Conservation (phyloP, 1,140 invertebrate species). For the Brevipalpus yothersi region DNA sequence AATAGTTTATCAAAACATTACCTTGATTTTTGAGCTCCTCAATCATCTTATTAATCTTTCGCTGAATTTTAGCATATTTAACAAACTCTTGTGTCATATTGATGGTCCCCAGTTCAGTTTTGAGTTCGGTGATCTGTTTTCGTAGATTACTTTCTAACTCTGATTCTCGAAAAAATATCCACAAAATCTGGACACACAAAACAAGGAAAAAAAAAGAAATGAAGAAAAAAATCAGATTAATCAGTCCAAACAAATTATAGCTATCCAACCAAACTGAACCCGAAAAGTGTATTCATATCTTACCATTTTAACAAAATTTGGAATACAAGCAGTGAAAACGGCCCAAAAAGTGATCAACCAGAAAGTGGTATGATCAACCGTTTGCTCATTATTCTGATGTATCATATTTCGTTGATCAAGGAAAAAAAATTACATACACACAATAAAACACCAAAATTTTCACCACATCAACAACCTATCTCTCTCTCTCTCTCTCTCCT, state of each 20-base stretch:
- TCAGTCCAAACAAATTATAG: not conserved
- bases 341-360: slow-evolving; percentile 8
- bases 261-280: no score
- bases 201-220: not conserved
- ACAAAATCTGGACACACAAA: not conserved
- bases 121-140: slow-evolving; percentile 20
- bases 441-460: no score
- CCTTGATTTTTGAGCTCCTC: slow-evolving; percentile 20
- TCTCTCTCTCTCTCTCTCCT: no score
- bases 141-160: slow-evolving; percentile 13
- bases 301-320: slow-evolving; percentile 11
- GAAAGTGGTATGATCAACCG: slow-evolving; percentile 5
- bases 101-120: slow-evolving; percentile 22
- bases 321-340: slow-evolving; percentile 9
- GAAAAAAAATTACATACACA: no score
- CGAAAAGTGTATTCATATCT: not conserved
- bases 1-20: slow-evolving; percentile 9
- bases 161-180: not conserved
- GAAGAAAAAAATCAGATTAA: not conserved
- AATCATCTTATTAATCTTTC: slow-evolving; percentile 24
- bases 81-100: slow-evolving; percentile 32
- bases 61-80: slow-evolving; percentile 29
- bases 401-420: no score
- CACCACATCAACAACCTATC: no score
- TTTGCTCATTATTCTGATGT: not conserved